Conservation (phyloP, 2,888 invertebrate species). For the Drosophila sordidula region DNA sequence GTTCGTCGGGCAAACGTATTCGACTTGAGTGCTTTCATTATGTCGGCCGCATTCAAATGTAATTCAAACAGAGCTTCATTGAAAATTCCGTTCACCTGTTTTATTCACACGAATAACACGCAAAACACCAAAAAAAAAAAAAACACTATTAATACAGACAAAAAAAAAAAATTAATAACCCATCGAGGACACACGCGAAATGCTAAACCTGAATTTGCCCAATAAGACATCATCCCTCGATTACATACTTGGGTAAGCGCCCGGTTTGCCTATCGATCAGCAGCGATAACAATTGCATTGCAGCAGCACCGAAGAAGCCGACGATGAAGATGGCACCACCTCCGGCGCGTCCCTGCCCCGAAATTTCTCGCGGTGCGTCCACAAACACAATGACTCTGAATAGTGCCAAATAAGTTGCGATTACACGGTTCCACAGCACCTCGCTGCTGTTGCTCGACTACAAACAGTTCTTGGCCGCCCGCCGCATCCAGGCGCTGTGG, state of each 20-base stretch:
- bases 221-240: background rate
- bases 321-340: background rate
- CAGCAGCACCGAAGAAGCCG: background rate
- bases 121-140: too few species aligned
- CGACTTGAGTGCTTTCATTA: too few species aligned
- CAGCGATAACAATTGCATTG: background rate
- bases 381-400: too few species aligned
- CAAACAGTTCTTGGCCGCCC: conserved; percentile 72
- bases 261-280: background rate
- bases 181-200: too few species aligned
- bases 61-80: too few species aligned
- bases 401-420: too few species aligned
- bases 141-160: background rate
- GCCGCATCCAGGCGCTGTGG: conserved; percentile 70
- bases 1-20: background rate
- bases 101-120: too few species aligned
- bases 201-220: background rate
- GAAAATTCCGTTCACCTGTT: too few species aligned
- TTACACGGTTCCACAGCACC: conserved; percentile 40
- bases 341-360: background rate
- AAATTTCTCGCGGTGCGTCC: background rate
- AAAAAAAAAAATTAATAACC: background rate
- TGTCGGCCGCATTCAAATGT: too few species aligned
- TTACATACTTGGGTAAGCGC: background rate
- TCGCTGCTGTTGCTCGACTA: conserved; percentile 62